Conservation (phyloP, 2,888 invertebrate species). For the Diarsia brunnea region DNA sequence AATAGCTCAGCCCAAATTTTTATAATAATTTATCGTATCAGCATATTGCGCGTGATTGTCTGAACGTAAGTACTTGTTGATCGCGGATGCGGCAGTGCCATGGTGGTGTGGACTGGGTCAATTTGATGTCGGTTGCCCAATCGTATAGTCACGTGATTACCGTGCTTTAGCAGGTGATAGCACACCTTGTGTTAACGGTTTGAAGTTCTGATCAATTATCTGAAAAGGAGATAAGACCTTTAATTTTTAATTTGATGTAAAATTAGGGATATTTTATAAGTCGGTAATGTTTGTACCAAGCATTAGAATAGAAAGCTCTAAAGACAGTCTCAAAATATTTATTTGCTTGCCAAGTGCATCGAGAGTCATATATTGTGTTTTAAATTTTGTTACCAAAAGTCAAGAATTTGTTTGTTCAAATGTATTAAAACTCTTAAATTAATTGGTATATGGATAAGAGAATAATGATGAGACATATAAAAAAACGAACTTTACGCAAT, state of each 20-base stretch:
- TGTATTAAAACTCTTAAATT: background rate
- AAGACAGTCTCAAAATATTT: background rate
- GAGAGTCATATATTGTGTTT: slow-evolving; percentile 7
- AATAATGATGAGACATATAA: background rate
- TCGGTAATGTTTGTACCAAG: background rate
- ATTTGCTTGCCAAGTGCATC: background rate
- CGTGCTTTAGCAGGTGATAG: slow-evolving; percentile 35
- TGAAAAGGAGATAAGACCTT: background rate
- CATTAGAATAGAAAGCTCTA: background rate
- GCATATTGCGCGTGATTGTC: slow-evolving; percentile 62
- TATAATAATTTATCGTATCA: slow-evolving; percentile 72
- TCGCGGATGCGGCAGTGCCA: slow-evolving; percentile 45
- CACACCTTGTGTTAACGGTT: slow-evolving; percentile 30
- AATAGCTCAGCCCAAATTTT: slow-evolving; percentile 79
- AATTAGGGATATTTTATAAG: background rate
- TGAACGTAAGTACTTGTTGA: slow-evolving; percentile 33
- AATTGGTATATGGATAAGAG: background rate
- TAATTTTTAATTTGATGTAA: slow-evolving; percentile 5
- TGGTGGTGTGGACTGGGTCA: slow-evolving; percentile 32
- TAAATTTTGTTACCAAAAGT: no score
- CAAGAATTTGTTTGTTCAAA: background rate
- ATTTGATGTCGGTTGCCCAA: slow-evolving; percentile 43
- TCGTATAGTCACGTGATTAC: slow-evolving; percentile 21
- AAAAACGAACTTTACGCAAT: background rate
- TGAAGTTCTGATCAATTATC: slow-evolving; percentile 14